Evolutionary conservation across 1,140 invertebrate species (phyloP).

Genomic region (Teleopsis dalmanni): DNA sequence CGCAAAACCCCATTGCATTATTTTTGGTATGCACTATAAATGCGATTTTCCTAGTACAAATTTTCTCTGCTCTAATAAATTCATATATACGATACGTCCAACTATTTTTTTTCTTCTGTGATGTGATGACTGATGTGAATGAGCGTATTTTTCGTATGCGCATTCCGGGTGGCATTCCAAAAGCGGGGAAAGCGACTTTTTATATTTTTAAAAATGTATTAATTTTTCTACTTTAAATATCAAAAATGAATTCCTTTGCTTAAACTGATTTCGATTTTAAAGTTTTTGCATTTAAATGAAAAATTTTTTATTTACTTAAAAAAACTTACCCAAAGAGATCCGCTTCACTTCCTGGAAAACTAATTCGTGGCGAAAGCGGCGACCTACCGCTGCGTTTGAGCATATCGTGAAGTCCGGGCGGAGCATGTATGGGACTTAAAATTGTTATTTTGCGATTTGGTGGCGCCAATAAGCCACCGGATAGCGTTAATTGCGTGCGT

Average conservation of each 20-base stretch:
- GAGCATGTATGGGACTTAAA: conserved; percentile 39
- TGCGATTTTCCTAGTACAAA: too few relatives aligned
- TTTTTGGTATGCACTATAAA: too few relatives aligned
- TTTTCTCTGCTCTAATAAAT: too few relatives aligned
- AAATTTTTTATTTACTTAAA: too few relatives aligned
- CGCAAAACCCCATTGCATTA: too few relatives aligned
- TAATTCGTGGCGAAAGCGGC: conserved; percentile 39
- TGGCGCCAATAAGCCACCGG: conserved; percentile 38
- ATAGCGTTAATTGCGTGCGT: conserved; percentile 40
- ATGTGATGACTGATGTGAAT: too few relatives aligned
- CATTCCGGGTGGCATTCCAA: too few relatives aligned
- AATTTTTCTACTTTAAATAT: not conserved
- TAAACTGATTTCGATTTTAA: not conserved
- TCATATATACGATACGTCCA: too few relatives aligned
- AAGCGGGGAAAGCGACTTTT: too few relatives aligned
- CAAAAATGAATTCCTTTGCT: not conserved
- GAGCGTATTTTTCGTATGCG: too few relatives aligned
- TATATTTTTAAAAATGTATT: too few relatives aligned
- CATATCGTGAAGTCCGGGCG: conserved; percentile 39
- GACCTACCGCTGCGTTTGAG: conserved; percentile 35
- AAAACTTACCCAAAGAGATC: conserved; percentile 41
- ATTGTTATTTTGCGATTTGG: conserved; percentile 43
- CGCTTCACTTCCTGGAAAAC: conserved; percentile 39
- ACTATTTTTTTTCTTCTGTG: too few relatives aligned
- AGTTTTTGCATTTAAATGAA: not conserved